A percentile compares a stretch with the other conserved stretches of the same genome.
Evolutionary conservation across 2,113 vertebrate genomes (phyloP).

Genomic region (Burhinus oedicnemus): DNA sequence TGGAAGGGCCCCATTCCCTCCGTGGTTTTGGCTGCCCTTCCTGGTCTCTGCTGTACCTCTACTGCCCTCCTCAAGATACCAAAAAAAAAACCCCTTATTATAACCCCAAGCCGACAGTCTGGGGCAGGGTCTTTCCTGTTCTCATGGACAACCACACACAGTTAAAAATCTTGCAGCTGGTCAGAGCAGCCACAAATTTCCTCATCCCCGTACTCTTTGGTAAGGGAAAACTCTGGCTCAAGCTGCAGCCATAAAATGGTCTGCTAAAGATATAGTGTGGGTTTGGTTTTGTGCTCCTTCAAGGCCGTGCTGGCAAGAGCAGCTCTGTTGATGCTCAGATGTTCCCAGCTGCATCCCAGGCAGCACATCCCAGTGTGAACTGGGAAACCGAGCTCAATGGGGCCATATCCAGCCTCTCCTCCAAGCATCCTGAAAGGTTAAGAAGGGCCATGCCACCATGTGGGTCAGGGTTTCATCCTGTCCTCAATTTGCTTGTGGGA

Average conservation of each 20-base stretch:
- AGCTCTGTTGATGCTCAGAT: background rate
- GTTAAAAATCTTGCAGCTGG: background rate
- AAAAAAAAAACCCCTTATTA: background rate
- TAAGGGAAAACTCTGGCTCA: background rate
- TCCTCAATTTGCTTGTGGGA: constrained; percentile 31
- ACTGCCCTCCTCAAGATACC: background rate
- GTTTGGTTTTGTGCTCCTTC: background rate
- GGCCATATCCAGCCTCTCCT: rapidly evolving
- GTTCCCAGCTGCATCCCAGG: background rate
- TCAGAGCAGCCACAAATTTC: background rate
- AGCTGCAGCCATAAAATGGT: background rate
- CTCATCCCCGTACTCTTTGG: rapidly evolving
- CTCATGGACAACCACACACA: background rate
- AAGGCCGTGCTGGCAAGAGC: background rate
- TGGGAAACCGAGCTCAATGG: background rate
- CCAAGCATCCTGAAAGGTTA: background rate
- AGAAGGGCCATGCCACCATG: background rate
- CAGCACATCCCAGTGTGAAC: background rate
- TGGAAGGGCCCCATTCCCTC: background rate
- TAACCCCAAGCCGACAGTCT: rapidly evolving
- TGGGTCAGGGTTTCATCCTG: background rate
- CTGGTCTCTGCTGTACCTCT: background rate
- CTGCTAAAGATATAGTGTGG: background rate
- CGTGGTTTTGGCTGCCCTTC: rapidly evolving
- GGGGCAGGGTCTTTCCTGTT: background rate